These are phyloP conservation scores for Graphium colonna DNA, from an alignment of 2,888 invertebrate genomes.

Conservation along the genomic window DNA sequence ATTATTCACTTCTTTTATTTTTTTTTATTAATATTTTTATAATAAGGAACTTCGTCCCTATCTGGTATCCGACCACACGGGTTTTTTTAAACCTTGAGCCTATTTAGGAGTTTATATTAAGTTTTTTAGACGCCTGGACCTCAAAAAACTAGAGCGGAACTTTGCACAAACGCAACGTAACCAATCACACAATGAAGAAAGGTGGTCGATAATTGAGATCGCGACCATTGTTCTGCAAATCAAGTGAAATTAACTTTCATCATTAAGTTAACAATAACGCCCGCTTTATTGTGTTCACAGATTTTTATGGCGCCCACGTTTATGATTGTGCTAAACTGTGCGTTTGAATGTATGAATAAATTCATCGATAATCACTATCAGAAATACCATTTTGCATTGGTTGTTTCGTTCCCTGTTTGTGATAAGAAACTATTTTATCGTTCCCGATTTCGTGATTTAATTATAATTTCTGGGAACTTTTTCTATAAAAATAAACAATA, in stretches of 20 bases:
- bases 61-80: too few relatives aligned
- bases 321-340: neutral
- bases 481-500: too few relatives aligned
- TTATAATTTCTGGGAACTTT: too few relatives aligned
- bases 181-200: slow-evolving; percentile 15
- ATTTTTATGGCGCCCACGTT: neutral
- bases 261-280: slow-evolving; percentile 9
- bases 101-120: neutral
- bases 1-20: too few relatives aligned
- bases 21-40: too few relatives aligned
- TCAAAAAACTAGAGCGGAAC: slow-evolving; percentile 16
- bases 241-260: slow-evolving; percentile 15
- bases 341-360: neutral
- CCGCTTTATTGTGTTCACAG: neutral
- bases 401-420: neutral
- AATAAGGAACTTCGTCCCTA: too few relatives aligned
- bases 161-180: slow-evolving; percentile 8
- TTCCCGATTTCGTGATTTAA: too few relatives aligned
- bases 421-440: too few relatives aligned
- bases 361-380: neutral
- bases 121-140: neutral
- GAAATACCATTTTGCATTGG: too few relatives aligned
- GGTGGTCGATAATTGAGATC: slow-evolving; percentile 18
- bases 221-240: slow-evolving; percentile 14
- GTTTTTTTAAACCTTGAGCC: too few relatives aligned